Percentiles rank a stretch among this genome's conserved stretches.
Conservation (phyloP, 2,888 invertebrate species). For the Troides oblongomaculatus region DNA sequence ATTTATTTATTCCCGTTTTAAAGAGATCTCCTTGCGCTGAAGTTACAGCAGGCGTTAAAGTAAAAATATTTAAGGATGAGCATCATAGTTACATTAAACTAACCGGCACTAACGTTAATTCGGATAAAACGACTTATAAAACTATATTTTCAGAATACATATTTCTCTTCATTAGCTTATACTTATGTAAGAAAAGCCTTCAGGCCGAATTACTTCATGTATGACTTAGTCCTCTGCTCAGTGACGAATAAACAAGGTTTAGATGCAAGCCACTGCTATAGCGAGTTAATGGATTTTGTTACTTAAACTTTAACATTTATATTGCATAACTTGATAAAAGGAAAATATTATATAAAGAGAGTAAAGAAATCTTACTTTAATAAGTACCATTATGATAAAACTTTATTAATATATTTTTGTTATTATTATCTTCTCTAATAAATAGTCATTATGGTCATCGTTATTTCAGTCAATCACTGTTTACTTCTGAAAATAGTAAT, state of each 20-base stretch:
- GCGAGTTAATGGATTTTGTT: not conserved
- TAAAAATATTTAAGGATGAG: too few relatives aligned
- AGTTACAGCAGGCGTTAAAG: too few relatives aligned
- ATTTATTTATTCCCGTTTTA: too few relatives aligned
- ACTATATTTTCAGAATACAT: not conserved
- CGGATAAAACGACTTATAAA: not conserved
- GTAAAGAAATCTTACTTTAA: not conserved
- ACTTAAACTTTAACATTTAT: not conserved
- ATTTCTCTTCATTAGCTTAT: slow-evolving; percentile 1
- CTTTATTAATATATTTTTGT: too few relatives aligned
- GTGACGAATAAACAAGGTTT: slow-evolving; percentile 14
- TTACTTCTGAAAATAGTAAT: not conserved
- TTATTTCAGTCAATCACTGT: not conserved
- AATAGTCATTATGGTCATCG: not conserved
- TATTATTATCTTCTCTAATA: not conserved
- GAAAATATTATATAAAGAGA: not conserved
- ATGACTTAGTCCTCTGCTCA: slow-evolving; percentile 16
- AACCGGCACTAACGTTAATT: too few relatives aligned
- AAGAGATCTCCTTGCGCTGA: too few relatives aligned
- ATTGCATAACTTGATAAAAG: slow-evolving; percentile 33
- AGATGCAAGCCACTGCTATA: not conserved
- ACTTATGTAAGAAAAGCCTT: slow-evolving; percentile 3
- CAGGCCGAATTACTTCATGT: slow-evolving; percentile 9
- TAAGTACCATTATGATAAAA: too few relatives aligned
- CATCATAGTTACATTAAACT: too few relatives aligned